Base-by-base conservation (phyloP, 2,888 invertebrate species). In the Margaritifera margaritifera region DNA sequence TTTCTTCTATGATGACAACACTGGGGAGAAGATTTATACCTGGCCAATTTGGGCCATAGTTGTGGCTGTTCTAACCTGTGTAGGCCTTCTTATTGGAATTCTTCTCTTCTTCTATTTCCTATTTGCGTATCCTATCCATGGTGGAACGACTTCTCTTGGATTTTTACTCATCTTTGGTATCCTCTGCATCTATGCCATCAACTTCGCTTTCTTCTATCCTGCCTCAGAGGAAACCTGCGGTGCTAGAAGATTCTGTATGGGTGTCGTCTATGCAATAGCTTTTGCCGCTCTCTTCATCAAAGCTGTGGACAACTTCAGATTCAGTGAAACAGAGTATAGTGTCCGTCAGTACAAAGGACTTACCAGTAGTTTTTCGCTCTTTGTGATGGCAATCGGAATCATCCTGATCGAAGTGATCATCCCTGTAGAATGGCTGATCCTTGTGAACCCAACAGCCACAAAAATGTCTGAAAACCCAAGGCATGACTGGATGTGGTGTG, bases 111-210 rank as follows among this genome's bases (percentile, higher is more conserved):
- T 89, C 52, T 89, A 88, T 77, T 89, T 90, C 69, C 71, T 89
- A 53, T 78, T 88, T 64, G 81, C 81, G 50, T 90, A 89, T 74
- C 89, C 89, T 0, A 80, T 88, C 42, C 81, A 85, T n/a, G 84
- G 87, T 6, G 89, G 89, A 57, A 88, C 89, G 24, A 78, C 90
- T 0, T 80, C 88, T 6, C 81, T 91, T 4, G 91, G 90, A 4
- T 91, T 89, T 81, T 79, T 90, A 72, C 87, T 89, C 55, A 86
- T 91, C 59, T 72, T 89, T n/a, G 91, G 91, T 22, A 80, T 91
- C 60, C 74, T 91, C n/a, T 80, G 89, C 6, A 83, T 91, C 56
- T 91, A 90, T 75, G 85, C 84, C 51, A 83, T 90, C 67, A 91
- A 90, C 80, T 90, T 90, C 75, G 90, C 90, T 50, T 91, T 90